A percentile compares a stretch with the other conserved stretches of the same genome.
Conservation (phyloP, 2,113 vertebrate genomes). For the Eclectus roratus region DNA sequence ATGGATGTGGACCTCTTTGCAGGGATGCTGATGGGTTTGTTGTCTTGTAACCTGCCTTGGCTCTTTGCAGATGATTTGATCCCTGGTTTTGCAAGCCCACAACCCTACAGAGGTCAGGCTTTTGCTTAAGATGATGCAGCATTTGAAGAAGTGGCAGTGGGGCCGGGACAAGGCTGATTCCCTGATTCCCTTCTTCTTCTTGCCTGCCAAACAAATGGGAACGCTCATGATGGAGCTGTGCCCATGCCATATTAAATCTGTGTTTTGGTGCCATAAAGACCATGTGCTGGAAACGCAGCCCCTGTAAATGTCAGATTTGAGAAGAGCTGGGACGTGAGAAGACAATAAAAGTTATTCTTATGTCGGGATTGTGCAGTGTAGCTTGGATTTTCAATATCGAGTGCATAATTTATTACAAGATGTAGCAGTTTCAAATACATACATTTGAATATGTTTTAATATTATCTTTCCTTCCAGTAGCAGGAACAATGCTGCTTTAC, state of each 20-base stretch:
- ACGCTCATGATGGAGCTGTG: not conserved
- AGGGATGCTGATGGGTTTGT: not conserved
- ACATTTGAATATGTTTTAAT: constrained; percentile 39
- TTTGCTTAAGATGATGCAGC: not conserved
- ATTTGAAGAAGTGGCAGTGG: not conserved
- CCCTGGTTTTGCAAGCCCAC: not conserved
- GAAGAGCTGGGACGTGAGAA: not conserved
- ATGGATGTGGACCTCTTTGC: not conserved
- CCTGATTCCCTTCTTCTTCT: not conserved
- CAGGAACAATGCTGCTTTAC: constrained; percentile 18
- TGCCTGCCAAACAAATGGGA: not conserved
- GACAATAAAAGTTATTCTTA: constrained; percentile 23
- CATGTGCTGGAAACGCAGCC: not conserved
- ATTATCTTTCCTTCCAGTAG: constrained; percentile 23
- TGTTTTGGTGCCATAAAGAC: not conserved
- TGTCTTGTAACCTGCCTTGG: not conserved
- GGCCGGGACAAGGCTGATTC: not conserved
- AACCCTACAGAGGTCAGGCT: not conserved
- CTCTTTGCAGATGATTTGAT: not conserved
- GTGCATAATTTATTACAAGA: constrained; percentile 47
- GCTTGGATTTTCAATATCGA: constrained; percentile 44
- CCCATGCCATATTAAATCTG: not conserved
- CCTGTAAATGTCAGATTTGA: constrained; percentile 31
- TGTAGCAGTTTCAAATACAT: constrained; percentile 1
- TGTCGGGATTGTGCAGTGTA: not conserved